phyloP scores from a whole-genome alignment of 2,888 invertebrate genomes.

The Harpagoxenus sublaevis region DNA sequence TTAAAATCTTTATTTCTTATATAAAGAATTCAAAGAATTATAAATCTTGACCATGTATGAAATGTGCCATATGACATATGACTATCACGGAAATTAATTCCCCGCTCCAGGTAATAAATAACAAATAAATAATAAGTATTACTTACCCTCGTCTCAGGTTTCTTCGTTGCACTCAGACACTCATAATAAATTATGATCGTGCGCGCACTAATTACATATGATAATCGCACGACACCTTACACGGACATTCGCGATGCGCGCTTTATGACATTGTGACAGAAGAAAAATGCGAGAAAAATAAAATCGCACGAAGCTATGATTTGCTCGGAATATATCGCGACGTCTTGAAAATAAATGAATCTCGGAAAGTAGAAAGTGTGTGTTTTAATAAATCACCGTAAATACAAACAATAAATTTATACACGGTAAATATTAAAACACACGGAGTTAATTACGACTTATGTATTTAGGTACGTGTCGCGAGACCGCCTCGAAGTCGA shows the following conservation, averaged over 20 bases:
- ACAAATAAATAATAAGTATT: neutral
- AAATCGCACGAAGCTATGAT: neutral
- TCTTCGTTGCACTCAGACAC: neutral
- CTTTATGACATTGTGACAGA: neutral
- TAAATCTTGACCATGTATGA: neutral
- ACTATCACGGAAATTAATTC: neutral
- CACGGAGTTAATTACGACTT: slow-evolving; percentile 5
- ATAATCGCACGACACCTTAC: neutral
- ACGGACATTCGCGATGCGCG: neutral
- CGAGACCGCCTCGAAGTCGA: neutral
- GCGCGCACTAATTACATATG: neutral
- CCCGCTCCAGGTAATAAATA: neutral
- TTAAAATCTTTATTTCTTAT: neutral
- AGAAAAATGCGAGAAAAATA: neutral
- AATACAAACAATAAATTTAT: neutral
- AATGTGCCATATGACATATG: neutral
- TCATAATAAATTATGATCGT: neutral
- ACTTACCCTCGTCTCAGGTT: neutral
- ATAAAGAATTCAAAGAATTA: neutral
- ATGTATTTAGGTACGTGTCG: neutral
- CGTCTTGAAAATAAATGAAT: neutral
- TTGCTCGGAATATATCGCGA: neutral
- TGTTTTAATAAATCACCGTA: neutral
- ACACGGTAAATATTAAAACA: neutral
- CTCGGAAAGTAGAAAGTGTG: neutral